A percentile compares a stretch with the other conserved stretches of the same genome.
Evolutionary conservation across 37 sponge, comb jelly and placozoan genomes (phyloP).

Genomic region (Tethya wilhelma): DNA sequence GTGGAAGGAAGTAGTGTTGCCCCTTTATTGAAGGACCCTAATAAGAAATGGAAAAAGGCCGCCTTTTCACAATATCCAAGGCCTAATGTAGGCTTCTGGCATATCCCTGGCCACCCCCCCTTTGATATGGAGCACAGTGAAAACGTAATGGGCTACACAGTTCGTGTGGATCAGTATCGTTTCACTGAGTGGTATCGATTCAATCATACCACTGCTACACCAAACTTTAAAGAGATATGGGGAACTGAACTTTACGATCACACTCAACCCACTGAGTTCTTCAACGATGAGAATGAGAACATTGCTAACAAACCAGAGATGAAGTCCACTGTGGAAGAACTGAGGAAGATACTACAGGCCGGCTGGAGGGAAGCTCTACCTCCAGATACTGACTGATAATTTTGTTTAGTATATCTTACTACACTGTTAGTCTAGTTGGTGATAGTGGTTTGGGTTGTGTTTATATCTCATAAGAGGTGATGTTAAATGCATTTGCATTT

Average conservation of each 20-base stretch:
- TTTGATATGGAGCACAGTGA: conserved; percentile 34
- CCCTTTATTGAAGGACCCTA: conserved; percentile 46
- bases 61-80: conserved; percentile 57
- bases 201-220: conserved; percentile 16
- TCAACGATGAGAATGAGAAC: conserved; percentile 52
- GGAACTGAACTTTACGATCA: conserved; percentile 63
- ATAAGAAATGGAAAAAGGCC: conserved; percentile 44
- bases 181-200: conserved; percentile 57
- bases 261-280: conserved; percentile 16
- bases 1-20: conserved; percentile 34
- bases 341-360: conserved; percentile 19
- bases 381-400: too few species aligned
- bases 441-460: too few species aligned
- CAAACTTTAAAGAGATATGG: conserved; percentile 21
- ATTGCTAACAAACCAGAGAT: conserved; percentile 21
- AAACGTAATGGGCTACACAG: conserved; percentile 56
- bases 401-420: too few species aligned
- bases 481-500: too few species aligned
- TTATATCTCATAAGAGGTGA: too few species aligned
- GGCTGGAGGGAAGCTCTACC: conserved; percentile 51
- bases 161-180: conserved; percentile 43
- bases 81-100: background rate
- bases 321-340: conserved; percentile 8
- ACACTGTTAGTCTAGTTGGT: too few species aligned
- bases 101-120: conserved; percentile 15